A percentile compares a stretch with the other conserved stretches of the same genome.
Conservation (phyloP, 2,113 vertebrate genomes). For the Carassius gibelio region DNA sequence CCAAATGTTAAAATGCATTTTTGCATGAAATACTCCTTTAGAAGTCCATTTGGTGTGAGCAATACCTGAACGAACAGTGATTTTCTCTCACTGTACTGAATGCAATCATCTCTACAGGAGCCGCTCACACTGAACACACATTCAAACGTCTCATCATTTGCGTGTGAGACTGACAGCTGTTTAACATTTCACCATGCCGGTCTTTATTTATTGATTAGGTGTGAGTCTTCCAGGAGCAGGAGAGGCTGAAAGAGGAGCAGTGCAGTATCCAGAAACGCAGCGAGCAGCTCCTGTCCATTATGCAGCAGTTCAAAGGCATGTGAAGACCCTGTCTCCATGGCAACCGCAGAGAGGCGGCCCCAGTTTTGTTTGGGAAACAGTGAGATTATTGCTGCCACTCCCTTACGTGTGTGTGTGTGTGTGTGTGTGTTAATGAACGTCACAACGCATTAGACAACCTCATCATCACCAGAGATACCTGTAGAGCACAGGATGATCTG, state of each 20-base stretch:
- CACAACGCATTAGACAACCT: neutral
- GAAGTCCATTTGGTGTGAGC: too few species aligned
- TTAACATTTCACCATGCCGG: neutral
- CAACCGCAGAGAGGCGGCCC: conserved; percentile 49
- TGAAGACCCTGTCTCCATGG: conserved; percentile 65
- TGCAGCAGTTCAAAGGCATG: conserved; percentile 87
- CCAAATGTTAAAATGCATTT: too few species aligned
- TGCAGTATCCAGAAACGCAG: conserved; percentile 75
- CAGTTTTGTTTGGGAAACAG: conserved; percentile 49
- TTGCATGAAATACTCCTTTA: too few species aligned
- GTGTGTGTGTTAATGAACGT: conserved; percentile 1
- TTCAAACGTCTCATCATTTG: too few species aligned
- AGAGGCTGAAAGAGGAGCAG: conserved; percentile 77
- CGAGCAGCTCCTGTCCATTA: conserved; percentile 81
- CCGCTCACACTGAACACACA: neutral
- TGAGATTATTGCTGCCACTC: conserved; percentile 41
- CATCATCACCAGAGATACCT: conserved; percentile 18
- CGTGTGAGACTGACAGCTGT: neutral
- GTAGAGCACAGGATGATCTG: conserved; percentile 16
- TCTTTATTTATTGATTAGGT: neutral
- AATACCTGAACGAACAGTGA: too few species aligned
- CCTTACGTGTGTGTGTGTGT: conserved; percentile 29
- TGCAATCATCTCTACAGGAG: too few species aligned
- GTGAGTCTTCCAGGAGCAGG: conserved; percentile 68
- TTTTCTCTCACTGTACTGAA: too few species aligned